These are phyloP conservation scores for Anthophora plumipes DNA, from an alignment of 2,888 invertebrate species.

Conservation along the genomic window DNA sequence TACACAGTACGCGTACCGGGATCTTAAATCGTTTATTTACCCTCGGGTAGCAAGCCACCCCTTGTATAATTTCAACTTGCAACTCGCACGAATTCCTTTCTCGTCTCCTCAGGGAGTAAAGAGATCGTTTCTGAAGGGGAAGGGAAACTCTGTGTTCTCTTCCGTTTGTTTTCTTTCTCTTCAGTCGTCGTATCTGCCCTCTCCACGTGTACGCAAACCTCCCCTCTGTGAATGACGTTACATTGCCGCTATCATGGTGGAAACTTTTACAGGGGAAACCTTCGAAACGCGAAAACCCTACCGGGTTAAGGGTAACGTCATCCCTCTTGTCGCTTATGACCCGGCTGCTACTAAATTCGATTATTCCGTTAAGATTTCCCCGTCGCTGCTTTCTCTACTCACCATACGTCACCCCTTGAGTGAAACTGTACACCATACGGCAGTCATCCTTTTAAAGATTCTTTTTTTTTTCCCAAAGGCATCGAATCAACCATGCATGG, in stretches of 20 bases:
- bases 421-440: constrained; percentile 47
- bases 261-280: constrained; percentile 52
- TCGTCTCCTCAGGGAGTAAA: not conserved
- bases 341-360: constrained; percentile 55
- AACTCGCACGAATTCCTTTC: constrained; percentile 32
- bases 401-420: not conserved
- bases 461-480: constrained; percentile 10
- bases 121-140: constrained; percentile 1
- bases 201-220: constrained; percentile 10
- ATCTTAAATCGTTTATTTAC: constrained; percentile 53
- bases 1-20: constrained; percentile 11
- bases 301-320: constrained; percentile 52
- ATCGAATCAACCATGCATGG: constrained; percentile 1
- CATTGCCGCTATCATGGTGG: not conserved
- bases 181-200: constrained; percentile 20
- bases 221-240: not conserved
- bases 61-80: constrained; percentile 41
- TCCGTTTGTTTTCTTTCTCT: constrained; percentile 51
- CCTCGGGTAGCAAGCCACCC: constrained; percentile 20
- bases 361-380: constrained; percentile 60
- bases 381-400: not conserved
- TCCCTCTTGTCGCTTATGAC: constrained; percentile 54
- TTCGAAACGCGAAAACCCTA: constrained; percentile 56
- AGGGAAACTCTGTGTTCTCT: constrained; percentile 19
- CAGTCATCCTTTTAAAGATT: constrained; percentile 30